Base-by-base conservation (phyloP, 92 coral and sea anemone genomes). In the Zoanthus sansibaricus region DNA sequence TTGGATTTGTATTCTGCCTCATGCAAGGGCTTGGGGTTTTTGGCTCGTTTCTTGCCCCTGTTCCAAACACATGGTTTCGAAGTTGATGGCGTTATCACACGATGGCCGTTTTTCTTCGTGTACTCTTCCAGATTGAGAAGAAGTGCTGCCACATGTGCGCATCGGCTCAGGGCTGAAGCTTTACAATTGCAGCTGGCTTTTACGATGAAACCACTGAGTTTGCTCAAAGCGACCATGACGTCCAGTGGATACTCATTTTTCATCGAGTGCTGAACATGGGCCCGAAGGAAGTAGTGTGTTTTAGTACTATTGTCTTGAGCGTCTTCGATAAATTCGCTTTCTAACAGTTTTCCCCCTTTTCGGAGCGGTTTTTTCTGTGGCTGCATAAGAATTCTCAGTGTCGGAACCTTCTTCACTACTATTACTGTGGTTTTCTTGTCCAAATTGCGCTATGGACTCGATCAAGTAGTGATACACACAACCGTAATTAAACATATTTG, bases 221-320 rank as follows among this genome's bases (percentile, higher is more conserved):
- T 68, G 61, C 88, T 84, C 46, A 86, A 47, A 31, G 48, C 89
- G 18, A 75, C 86, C n/a, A 52, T 54, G 32, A 85, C 88, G 56
- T 74, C 69, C 13, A 85, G 86, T 32, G 88, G 88, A 62, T 85
- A 75, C 67, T 61, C 68, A 16, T 61, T 61, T 61, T 61, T 61
- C 87, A 83, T 54, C n/a, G 88, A 84, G 88, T 84, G 88, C 48
- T 84, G 88, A 18, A 84, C 88, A 66, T 84, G 88, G 20, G 77
- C 87, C 44, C 44, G 85, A 42, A 83, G 15, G 77, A 83, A 83
- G 55, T 83, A 83, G 42, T 83, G 87, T 18, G 42, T 17, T n/a
- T 83, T 84, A 48, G 6, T 61, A 16, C 55, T 72, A 25, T 67
- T 83, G 86, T 84, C 86, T 85, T 85, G 88, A 45, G 66, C 37